Evolutionary conservation across 2,113 vertebrate genomes (phyloP).

Genomic region (Thryonomys swinderianus): DNA sequence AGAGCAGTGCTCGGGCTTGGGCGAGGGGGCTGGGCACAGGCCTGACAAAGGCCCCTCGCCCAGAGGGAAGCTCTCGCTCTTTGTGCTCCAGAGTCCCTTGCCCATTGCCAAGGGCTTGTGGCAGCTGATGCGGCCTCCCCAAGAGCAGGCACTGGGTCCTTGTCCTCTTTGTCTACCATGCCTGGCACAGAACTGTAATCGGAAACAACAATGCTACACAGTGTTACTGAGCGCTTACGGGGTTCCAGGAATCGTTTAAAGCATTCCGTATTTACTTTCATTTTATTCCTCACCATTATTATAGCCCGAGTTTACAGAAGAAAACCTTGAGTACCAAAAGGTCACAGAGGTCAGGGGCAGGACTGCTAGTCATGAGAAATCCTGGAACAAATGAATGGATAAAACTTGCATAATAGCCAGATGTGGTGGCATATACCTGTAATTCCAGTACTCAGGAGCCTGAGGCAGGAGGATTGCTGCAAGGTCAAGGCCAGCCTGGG

Average conservation of each 20-base stretch:
- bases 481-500: no score
- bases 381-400: not conserved
- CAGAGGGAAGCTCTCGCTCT: not conserved
- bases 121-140: not conserved
- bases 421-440: no score
- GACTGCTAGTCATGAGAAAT: not conserved
- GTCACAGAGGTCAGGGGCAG: not conserved
- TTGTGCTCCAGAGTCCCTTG: not conserved
- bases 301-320: not conserved
- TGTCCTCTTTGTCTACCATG: not conserved
- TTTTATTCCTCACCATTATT: not conserved
- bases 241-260: not conserved
- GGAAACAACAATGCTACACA: not conserved
- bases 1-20: not conserved
- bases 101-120: not conserved
- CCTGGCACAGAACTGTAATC: not conserved
- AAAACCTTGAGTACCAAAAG: slow-evolving; percentile 9
- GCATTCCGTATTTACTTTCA: not conserved
- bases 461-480: no score
- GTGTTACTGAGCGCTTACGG: not conserved
- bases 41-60: not conserved
- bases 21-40: not conserved
- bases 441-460: no score
- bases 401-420: not conserved
- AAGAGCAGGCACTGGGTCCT: not conserved